These are phyloP conservation scores for Bactericera cockerelli DNA, from an alignment of 1,140 invertebrate species.

Conservation along the genomic window DNA sequence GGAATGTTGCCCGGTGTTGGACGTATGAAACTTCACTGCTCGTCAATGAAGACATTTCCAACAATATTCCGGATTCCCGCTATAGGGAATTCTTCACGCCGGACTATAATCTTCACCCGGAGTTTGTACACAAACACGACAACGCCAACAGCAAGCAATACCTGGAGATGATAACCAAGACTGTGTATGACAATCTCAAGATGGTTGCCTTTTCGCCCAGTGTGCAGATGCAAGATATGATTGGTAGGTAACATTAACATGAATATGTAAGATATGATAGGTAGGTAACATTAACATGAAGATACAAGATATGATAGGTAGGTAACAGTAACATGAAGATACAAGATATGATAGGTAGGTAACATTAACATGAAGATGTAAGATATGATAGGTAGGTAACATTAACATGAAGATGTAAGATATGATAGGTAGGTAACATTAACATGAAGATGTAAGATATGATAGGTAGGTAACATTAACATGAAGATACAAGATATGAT, in stretches of 20 bases:
- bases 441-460: no score
- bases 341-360: no score
- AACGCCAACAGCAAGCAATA: conserved; percentile 89
- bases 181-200: conserved; percentile 73
- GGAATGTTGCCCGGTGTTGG: conserved; percentile 98
- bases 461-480: no score
- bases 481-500: no score
- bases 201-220: conserved; percentile 74
- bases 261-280: no score
- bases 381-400: no score
- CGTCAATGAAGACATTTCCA: conserved; percentile 77
- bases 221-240: conserved; percentile 81
- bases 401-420: no score
- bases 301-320: no score
- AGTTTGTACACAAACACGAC: conserved; percentile 65
- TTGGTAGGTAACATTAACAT: conserved; percentile 37
- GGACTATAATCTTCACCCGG: conserved; percentile 84
- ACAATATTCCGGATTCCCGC: conserved; percentile 83
- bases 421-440: no score
- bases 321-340: no score
- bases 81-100: conserved; percentile 93
- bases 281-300: no score
- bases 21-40: conserved; percentile 95
- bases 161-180: conserved; percentile 68
- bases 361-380: no score